Conservation (phyloP, 2,113 vertebrate genomes). For the Thalassoma bifasciatum region DNA sequence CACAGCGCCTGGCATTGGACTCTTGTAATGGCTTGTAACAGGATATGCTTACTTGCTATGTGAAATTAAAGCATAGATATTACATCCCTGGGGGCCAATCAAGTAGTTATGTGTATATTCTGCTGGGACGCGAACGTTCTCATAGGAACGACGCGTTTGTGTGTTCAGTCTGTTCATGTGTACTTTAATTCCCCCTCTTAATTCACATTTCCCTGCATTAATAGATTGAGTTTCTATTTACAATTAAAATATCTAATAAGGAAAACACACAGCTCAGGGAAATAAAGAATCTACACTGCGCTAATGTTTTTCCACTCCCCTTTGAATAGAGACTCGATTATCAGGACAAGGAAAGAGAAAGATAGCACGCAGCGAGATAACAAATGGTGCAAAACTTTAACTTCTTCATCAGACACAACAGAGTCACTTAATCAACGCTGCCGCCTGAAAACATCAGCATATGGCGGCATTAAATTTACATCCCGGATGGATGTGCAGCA, state of each 20-base stretch:
- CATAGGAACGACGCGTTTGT: constrained; percentile 34
- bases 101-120: constrained; percentile 63
- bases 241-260: constrained; percentile 67
- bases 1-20: constrained; percentile 60
- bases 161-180: constrained; percentile 42
- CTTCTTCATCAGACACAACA: constrained; percentile 62
- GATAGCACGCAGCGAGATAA: constrained; percentile 32
- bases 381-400: constrained; percentile 51
- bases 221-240: constrained; percentile 62
- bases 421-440: constrained; percentile 59
- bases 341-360: constrained; percentile 19
- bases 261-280: constrained; percentile 55
- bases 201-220: constrained; percentile 60
- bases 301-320: constrained; percentile 58
- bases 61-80: constrained; percentile 74
- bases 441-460: constrained; percentile 51
- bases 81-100: constrained; percentile 73
- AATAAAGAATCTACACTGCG: constrained; percentile 21
- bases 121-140: constrained; percentile 58
- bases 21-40: constrained; percentile 77
- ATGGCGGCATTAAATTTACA: constrained; percentile 63
- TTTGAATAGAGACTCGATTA: constrained; percentile 66
- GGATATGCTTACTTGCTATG: constrained; percentile 73
- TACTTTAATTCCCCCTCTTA: constrained; percentile 64
- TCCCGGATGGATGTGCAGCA: constrained; percentile 41